phyloP scores from a whole-genome alignment of 2,888 invertebrate species.

The Callinectes sapidus region DNA sequence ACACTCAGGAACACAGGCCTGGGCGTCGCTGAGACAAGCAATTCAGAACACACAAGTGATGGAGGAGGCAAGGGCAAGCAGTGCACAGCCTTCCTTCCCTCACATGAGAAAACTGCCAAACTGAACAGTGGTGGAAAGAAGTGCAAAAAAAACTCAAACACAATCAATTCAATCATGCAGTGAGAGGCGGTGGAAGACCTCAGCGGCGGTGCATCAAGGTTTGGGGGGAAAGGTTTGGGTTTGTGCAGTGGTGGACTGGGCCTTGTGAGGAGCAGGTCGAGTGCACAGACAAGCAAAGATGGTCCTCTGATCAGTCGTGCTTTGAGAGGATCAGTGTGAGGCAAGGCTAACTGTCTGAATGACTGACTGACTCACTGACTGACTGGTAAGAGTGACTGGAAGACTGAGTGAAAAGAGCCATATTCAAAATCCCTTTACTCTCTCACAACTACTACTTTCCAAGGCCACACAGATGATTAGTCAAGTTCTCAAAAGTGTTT shows the following conservation, averaged over 20 bases:
- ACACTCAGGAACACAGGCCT: background rate
- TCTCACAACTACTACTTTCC: too few relatives aligned
- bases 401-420: background rate
- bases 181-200: background rate
- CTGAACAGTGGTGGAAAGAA: background rate
- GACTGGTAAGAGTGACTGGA: background rate
- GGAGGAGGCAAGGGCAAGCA: conserved; percentile 12
- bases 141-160: background rate
- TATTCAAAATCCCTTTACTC: background rate
- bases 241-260: background rate
- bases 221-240: background rate
- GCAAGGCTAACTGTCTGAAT: background rate
- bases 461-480: too few relatives aligned
- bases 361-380: too few relatives aligned
- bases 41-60: background rate
- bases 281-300: conserved; percentile 1
- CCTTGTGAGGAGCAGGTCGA: background rate
- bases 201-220: background rate
- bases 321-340: background rate
- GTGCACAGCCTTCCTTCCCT: background rate
- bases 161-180: background rate
- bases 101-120: background rate
- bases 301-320: background rate
- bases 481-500: too few relatives aligned
- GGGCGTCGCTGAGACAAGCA: conserved; percentile 6